A percentile compares a stretch with the other conserved stretches of the same genome.
Conservation (phyloP, 2,888 invertebrate genomes). For the Noctua comes region DNA sequence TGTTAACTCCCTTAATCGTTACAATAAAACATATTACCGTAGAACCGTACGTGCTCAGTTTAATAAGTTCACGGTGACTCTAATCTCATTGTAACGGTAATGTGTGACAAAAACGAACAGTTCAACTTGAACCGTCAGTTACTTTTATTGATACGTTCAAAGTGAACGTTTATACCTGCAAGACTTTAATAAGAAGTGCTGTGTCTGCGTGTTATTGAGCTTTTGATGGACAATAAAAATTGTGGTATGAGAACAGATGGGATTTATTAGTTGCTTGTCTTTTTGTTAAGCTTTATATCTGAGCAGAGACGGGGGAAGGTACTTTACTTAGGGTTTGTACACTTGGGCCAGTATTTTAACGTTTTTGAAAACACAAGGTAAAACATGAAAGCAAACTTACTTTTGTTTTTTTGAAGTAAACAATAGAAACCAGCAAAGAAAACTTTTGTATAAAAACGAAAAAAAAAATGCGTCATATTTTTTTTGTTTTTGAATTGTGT, state of each 20-base stretch:
- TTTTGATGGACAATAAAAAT: slow-evolving; percentile 40
- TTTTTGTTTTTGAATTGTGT: no score
- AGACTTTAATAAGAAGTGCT: slow-evolving; percentile 48
- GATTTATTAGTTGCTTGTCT: slow-evolving; percentile 22
- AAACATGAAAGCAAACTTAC: no score
- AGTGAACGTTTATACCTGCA: slow-evolving; percentile 29
- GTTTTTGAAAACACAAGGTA: no score
- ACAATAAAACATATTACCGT: slow-evolving; percentile 76
- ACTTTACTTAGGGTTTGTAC: neutral
- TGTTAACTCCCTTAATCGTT: slow-evolving; percentile 32
- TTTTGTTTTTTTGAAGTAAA: no score
- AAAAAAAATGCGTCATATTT: no score
- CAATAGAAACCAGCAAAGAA: no score
- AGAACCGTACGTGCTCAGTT: slow-evolving; percentile 73
- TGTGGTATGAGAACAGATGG: slow-evolving; percentile 15
- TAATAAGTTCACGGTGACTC: slow-evolving; percentile 73
- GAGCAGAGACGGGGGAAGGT: neutral
- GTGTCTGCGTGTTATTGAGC: slow-evolving; percentile 37
- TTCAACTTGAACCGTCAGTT: slow-evolving; percentile 54
- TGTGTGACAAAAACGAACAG: slow-evolving; percentile 58
- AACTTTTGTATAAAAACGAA: no score
- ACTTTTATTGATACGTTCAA: slow-evolving; percentile 59
- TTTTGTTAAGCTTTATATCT: neutral
- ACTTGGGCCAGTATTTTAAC: no score
- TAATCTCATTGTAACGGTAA: slow-evolving; percentile 64